A percentile compares a stretch with the other conserved stretches of the same genome.
These are phyloP conservation scores for Lepisosteus osseus DNA, from an alignment of 2,113 vertebrate genomes.

Conservation along the genomic window DNA sequence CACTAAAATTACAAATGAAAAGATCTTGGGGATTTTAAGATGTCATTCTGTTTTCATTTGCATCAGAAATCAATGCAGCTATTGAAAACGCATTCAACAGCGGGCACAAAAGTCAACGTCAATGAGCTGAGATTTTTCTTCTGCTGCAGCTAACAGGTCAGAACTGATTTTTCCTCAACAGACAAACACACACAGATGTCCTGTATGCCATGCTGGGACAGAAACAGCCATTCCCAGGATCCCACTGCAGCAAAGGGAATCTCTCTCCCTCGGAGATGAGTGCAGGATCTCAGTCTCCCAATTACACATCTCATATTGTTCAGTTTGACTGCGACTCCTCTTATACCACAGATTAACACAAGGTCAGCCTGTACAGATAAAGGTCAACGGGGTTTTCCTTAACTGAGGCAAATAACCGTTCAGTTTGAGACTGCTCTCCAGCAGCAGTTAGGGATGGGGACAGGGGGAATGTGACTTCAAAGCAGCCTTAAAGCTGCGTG, in stretches of 20 bases:
- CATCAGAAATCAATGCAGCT: too few relatives aligned
- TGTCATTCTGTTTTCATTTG: too few relatives aligned
- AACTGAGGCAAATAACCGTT: not conserved
- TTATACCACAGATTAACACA: not conserved
- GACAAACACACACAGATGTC: slow-evolving; percentile 13
- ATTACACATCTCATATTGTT: not conserved
- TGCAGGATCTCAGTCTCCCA: slow-evolving; percentile 5
- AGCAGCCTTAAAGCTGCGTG: slow-evolving; percentile 16
- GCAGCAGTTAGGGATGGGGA: not conserved
- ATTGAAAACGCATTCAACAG: too few relatives aligned
- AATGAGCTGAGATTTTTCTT: too few relatives aligned
- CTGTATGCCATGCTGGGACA: slow-evolving; percentile 7
- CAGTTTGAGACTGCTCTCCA: not conserved
- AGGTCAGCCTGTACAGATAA: not conserved
- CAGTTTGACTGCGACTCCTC: not conserved
- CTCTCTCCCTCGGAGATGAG: slow-evolving; percentile 5
- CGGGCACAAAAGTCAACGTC: too few relatives aligned
- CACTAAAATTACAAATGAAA: too few relatives aligned
- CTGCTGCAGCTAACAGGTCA: slow-evolving; percentile 15
- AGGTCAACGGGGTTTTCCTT: slow-evolving; percentile 10
- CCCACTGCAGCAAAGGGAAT: slow-evolving; percentile 34
- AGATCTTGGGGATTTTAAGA: too few relatives aligned
- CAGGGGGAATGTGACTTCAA: not conserved
- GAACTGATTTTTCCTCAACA: slow-evolving; percentile 28
- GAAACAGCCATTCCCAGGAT: slow-evolving; percentile 15